Percentiles rank a stretch among this genome's conserved stretches.
Evolutionary conservation across 2,113 vertebrate genomes (phyloP).

Genomic region (Orthonyx spaldingii): DNA sequence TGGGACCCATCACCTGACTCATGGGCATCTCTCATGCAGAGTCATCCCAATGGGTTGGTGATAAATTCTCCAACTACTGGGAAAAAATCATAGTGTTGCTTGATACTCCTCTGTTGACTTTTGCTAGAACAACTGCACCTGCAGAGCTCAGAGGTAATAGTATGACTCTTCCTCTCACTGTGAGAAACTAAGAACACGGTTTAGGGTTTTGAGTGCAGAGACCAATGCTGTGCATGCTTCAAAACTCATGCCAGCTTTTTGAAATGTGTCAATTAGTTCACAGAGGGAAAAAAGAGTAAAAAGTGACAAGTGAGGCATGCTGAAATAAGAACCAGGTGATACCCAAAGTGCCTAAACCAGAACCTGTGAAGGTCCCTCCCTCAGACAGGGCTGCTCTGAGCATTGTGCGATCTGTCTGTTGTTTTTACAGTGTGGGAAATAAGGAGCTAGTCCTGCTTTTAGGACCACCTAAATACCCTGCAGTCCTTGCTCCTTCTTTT

Average conservation of each 20-base stretch:
- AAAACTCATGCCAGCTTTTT: background rate
- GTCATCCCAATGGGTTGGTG: background rate
- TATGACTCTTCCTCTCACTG: background rate
- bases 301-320: background rate
- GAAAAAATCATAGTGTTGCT: background rate
- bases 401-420: rapidly evolving
- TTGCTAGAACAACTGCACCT: background rate
- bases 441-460: background rate
- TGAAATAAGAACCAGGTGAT: background rate
- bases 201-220: background rate
- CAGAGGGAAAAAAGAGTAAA: background rate
- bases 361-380: background rate
- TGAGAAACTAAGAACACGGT: background rate
- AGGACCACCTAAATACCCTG: background rate
- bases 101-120: background rate
- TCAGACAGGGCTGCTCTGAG: background rate
- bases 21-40: background rate
- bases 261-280: background rate
- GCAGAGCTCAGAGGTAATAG: background rate
- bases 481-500: background rate
- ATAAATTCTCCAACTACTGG: background rate
- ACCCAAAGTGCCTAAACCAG: background rate
- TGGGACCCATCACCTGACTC: background rate
- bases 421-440: background rate
- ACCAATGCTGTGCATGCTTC: background rate